These are phyloP conservation scores for Microtus pennsylvanicus DNA, from an alignment of 2,113 vertebrate species.

Conservation along the genomic window DNA sequence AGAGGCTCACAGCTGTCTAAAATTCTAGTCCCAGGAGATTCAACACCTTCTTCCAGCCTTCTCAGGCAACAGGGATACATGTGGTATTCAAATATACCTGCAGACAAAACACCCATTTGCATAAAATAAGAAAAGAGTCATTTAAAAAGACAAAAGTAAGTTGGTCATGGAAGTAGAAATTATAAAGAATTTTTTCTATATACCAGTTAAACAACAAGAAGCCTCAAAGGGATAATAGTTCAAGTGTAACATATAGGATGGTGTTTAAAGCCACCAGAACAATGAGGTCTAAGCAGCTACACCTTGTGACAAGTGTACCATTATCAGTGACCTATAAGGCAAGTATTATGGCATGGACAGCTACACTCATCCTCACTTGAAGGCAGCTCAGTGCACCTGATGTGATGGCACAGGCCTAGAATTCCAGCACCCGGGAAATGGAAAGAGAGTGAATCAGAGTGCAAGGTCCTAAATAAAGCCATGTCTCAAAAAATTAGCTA, in stretches of 20 bases:
- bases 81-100: background rate
- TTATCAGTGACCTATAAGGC: background rate
- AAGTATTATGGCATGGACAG: background rate
- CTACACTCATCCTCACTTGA: constrained; percentile 8
- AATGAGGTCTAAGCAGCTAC: background rate
- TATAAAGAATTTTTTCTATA: constrained; percentile 12
- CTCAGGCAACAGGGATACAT: background rate
- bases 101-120: background rate
- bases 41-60: background rate
- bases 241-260: background rate
- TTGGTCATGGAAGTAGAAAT: background rate
- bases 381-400: background rate
- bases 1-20: background rate
- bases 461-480: background rate
- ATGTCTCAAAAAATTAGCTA: background rate
- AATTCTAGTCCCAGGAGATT: background rate
- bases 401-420: background rate
- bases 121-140: background rate
- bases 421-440: background rate
- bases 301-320: background rate
- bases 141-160: background rate
- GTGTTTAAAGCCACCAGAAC: constrained; percentile 21
- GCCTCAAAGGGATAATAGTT: background rate
- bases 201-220: background rate
- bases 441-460: background rate